Evolutionary conservation across 2,113 vertebrate genomes (phyloP).

Genomic region (Chauna torquata): DNA sequence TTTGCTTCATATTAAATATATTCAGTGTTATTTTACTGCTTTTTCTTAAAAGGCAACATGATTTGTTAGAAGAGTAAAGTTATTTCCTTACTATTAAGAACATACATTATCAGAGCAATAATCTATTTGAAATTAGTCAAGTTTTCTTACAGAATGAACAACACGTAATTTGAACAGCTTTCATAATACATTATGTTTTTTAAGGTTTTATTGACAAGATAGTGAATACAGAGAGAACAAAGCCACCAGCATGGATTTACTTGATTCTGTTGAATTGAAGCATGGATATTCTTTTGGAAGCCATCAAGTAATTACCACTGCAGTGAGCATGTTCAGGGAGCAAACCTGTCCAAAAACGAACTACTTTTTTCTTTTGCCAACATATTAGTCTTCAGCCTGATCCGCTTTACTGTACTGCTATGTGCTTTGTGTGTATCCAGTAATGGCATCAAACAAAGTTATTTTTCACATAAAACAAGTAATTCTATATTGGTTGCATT

Average conservation of each 20-base stretch:
- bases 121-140: background rate
- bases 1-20: background rate
- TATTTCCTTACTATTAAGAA: background rate
- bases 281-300: background rate
- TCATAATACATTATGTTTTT: background rate
- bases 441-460: background rate
- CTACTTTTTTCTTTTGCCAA: background rate
- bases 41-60: background rate
- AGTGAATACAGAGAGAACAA: background rate
- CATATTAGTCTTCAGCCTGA: background rate
- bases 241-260: background rate
- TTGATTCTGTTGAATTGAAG: background rate
- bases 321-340: background rate
- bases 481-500: background rate
- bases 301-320: background rate
- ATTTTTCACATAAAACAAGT: background rate
- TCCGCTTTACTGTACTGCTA: background rate
- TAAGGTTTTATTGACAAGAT: background rate
- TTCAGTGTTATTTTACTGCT: background rate
- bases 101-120: background rate
- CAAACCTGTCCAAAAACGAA: background rate
- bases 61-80: background rate
- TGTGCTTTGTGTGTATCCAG: fast-evolving
- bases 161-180: background rate
- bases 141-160: background rate